Conservation (phyloP, 2,113 vertebrate genomes). For the Fulica atra region DNA sequence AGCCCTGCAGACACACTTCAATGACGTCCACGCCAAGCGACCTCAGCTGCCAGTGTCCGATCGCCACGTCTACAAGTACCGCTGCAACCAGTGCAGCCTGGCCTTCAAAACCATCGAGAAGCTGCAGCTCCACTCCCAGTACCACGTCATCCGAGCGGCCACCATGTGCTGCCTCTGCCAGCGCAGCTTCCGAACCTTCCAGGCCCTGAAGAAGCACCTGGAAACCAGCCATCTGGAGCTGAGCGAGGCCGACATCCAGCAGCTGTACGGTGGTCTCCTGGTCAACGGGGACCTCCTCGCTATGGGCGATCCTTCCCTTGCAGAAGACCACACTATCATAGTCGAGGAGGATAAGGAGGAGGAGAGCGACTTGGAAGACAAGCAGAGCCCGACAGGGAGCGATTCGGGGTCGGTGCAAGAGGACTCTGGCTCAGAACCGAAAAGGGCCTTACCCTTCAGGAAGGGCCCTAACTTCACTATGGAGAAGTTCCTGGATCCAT, state of each 20-base stretch:
- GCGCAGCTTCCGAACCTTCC: conserved; percentile 96
- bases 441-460: conserved; percentile 94
- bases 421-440: conserved; percentile 95
- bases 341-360: conserved; percentile 97
- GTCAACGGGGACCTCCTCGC: conserved; percentile 95
- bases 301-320: conserved; percentile 88
- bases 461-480: conserved; percentile 99
- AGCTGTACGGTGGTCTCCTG: conserved; percentile 93
- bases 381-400: conserved; percentile 95
- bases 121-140: conserved; percentile 96
- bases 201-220: conserved; percentile 96
- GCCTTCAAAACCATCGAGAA: conserved; percentile 98
- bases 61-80: conserved; percentile 98
- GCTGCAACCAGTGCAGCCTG: conserved; percentile 97
- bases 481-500: conserved; percentile 98
- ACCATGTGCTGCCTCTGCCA: conserved; percentile 99
- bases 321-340: conserved; percentile 92
- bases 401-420: conserved; percentile 94
- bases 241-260: conserved; percentile 96
- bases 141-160: conserved; percentile 95
- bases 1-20: conserved; percentile 96
- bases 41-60: conserved; percentile 95
- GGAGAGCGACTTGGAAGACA: conserved; percentile 95
- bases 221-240: conserved; percentile 96
- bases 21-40: conserved; percentile 93